phyloP scores from a whole-genome alignment of 2,113 vertebrate species.

The Heterochromis multidens region DNA sequence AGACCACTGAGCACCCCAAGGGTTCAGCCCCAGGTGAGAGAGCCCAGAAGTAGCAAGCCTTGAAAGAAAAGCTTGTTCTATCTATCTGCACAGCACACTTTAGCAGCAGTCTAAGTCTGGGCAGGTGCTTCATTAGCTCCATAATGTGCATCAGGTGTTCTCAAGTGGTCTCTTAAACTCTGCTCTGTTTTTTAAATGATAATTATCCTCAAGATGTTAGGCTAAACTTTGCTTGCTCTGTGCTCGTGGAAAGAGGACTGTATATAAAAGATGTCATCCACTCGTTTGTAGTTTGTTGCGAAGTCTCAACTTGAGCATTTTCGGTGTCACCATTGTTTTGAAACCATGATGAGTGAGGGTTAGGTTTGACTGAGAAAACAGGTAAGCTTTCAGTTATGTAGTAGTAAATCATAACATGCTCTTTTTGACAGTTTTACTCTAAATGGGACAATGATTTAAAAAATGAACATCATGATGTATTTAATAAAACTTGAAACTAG shows the following conservation, averaged over 20 bases:
- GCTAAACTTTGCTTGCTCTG: not conserved
- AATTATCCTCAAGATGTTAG: not conserved
- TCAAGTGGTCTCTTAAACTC: not conserved
- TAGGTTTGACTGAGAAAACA: too few species aligned
- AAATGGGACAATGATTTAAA: not conserved
- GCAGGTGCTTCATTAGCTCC: not conserved
- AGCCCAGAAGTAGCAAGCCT: not conserved
- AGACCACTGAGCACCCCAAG: not conserved
- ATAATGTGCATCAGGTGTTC: not conserved
- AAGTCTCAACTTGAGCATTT: not conserved
- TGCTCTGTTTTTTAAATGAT: not conserved
- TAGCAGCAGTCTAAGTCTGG: not conserved
- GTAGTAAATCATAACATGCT: not conserved
- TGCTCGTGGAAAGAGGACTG: not conserved
- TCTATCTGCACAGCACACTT: not conserved
- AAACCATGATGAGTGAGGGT: not conserved
- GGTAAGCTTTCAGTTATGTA: too few species aligned
- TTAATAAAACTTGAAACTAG: not conserved
- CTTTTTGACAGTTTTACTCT: not conserved
- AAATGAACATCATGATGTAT: not conserved
- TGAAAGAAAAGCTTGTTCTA: not conserved
- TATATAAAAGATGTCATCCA: not conserved
- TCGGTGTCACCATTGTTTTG: not conserved
- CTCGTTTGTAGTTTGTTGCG: not conserved
- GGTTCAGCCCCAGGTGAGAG: not conserved